These are phyloP conservation scores for Halichoerus grypus DNA, from an alignment of 2,113 vertebrate genomes.

Conservation along the genomic window DNA sequence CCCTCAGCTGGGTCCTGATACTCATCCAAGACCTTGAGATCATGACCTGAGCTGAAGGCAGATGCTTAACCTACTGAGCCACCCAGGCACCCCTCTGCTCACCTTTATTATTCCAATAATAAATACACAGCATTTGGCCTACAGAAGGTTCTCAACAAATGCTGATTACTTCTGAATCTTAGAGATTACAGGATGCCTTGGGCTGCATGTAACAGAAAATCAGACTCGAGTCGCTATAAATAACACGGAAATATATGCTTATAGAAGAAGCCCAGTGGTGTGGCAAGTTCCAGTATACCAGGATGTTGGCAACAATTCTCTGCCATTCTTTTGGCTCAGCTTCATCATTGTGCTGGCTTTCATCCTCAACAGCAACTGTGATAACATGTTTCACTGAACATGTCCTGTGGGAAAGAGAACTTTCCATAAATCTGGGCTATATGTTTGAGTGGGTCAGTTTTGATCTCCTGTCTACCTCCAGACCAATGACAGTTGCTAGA, in stretches of 20 bases:
- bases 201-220: conserved; percentile 2
- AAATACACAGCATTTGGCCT: neutral
- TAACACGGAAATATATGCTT: neutral
- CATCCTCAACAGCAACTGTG: neutral
- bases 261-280: neutral
- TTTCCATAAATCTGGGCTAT: neutral
- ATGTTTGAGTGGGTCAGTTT: neutral
- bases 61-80: too few relatives aligned
- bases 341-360: neutral
- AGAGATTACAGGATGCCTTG: neutral
- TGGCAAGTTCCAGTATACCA: neutral
- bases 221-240: neutral
- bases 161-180: neutral
- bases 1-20: too few relatives aligned
- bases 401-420: neutral
- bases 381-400: neutral
- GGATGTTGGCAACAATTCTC: neutral
- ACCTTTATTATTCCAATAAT: neutral
- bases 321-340: neutral
- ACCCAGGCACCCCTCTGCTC: neutral
- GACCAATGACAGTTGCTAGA: neutral
- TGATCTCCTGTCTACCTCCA: neutral
- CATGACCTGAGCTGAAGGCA: too few relatives aligned
- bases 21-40: too few relatives aligned
- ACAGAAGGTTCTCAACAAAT: neutral